These are phyloP conservation scores for Drosophila setosimentum DNA, from an alignment of 2,888 invertebrate genomes.

Conservation along the genomic window DNA sequence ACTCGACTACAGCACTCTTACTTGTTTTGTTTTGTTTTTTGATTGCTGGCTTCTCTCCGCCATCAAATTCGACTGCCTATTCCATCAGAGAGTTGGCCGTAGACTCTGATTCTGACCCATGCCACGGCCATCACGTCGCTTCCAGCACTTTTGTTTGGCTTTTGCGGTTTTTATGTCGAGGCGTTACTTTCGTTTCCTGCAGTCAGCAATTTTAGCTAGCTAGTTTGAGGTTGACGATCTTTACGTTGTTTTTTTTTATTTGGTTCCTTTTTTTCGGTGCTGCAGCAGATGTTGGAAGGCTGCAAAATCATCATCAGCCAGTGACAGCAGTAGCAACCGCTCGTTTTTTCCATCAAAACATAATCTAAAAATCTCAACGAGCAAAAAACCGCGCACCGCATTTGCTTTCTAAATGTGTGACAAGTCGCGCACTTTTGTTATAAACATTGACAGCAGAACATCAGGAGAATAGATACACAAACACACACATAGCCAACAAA, in stretches of 20 bases:
- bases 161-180: slow-evolving; percentile 69
- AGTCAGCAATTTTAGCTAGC: slow-evolving; percentile 67
- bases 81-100: slow-evolving; percentile 28
- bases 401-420: slow-evolving; percentile 67
- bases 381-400: slow-evolving; percentile 50
- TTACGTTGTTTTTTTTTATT: slow-evolving; percentile 14
- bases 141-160: slow-evolving; percentile 71
- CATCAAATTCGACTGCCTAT: slow-evolving; percentile 68
- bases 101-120: slow-evolving; percentile 44
- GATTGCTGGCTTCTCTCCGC: slow-evolving; percentile 1
- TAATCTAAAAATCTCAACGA: slow-evolving; percentile 76
- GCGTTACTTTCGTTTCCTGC: slow-evolving; percentile 46
- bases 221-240: slow-evolving; percentile 61
- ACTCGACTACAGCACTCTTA: too few species aligned
- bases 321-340: slow-evolving; percentile 16
- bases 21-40: not conserved
- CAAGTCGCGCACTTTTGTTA: slow-evolving; percentile 72
- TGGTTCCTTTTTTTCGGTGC: not conserved
- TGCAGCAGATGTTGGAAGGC: slow-evolving; percentile 21
- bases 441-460: slow-evolving; percentile 61
- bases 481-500: not conserved
- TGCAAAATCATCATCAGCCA: slow-evolving; percentile 48
- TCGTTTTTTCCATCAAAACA: slow-evolving; percentile 52
- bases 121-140: slow-evolving; percentile 53
- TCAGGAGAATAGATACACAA: not conserved